Conservation (phyloP, 2,113 vertebrate genomes). For the Helogale parvula region DNA sequence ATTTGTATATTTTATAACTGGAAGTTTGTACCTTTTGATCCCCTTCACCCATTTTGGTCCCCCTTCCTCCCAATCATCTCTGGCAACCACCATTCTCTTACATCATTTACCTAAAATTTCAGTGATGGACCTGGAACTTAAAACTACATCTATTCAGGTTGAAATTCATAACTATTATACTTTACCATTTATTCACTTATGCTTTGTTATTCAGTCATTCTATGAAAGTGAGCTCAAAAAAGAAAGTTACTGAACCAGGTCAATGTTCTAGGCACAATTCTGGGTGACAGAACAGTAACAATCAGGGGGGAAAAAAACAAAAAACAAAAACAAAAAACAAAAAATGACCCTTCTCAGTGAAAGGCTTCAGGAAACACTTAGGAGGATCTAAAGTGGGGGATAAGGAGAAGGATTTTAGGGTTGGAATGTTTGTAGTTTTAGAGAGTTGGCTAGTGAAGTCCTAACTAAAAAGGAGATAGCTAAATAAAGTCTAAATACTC, state of each 20-base stretch:
- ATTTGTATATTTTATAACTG: background rate
- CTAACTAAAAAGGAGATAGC: background rate
- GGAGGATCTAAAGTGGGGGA: background rate
- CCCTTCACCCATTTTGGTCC: background rate
- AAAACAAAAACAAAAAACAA: background rate
- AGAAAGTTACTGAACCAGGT: background rate
- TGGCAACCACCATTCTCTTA: background rate
- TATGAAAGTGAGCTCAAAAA: background rate
- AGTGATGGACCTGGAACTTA: background rate
- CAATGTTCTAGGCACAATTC: background rate
- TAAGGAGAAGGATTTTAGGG: background rate
- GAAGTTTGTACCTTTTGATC: background rate
- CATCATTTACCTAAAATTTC: constrained; percentile 15
- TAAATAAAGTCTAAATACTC: background rate
- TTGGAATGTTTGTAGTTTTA: background rate
- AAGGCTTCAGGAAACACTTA: background rate
- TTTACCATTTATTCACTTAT: background rate
- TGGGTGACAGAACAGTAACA: background rate
- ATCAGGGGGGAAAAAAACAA: background rate
- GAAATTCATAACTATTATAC: background rate
- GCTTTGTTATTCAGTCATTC: background rate
- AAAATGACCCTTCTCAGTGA: background rate
- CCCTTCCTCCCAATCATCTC: background rate
- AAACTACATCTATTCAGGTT: background rate
- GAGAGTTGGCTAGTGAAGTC: background rate